phyloP scores from a whole-genome alignment of 2,797 vertebrate species.

The Myotis planiceps region DNA sequence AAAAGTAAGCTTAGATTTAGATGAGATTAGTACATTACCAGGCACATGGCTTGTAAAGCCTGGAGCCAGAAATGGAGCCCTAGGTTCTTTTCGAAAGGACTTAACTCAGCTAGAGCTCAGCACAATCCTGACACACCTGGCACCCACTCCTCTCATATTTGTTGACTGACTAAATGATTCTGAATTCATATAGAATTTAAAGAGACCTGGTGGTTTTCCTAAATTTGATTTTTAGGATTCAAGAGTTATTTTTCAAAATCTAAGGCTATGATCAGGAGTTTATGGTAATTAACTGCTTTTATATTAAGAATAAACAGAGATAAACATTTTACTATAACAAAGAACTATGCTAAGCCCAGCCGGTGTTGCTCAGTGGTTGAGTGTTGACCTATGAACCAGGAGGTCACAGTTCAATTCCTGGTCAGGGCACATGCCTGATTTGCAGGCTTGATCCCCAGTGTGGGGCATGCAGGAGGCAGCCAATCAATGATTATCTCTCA shows the following conservation, averaged over 20 bases:
- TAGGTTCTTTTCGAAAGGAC: not conserved
- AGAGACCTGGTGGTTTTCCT: not conserved
- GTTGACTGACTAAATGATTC: not conserved
- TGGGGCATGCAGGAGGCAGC: too few species aligned
- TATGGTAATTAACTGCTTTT: not conserved
- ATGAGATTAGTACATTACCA: not conserved
- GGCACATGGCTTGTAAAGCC: not conserved
- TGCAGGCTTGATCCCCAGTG: too few species aligned
- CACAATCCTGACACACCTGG: not conserved
- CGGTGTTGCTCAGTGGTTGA: too few species aligned
- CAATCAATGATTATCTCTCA: too few species aligned
- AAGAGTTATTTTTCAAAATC: conserved; percentile 35
- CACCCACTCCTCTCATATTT: not conserved
- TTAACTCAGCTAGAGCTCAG: not conserved
- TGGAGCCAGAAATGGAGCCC: not conserved
- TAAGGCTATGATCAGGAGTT: not conserved
- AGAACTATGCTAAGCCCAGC: not conserved
- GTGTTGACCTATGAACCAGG: too few species aligned
- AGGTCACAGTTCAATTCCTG: too few species aligned
- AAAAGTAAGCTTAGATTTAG: not conserved
- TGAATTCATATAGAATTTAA: conserved; percentile 42
- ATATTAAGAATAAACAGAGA: not conserved
- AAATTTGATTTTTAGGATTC: conserved; percentile 4
- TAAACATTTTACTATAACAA: not conserved
- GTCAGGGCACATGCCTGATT: too few species aligned